These are phyloP conservation scores for Philopedon plagiatum DNA, from an alignment of 2,888 invertebrate species.

Conservation along the genomic window DNA sequence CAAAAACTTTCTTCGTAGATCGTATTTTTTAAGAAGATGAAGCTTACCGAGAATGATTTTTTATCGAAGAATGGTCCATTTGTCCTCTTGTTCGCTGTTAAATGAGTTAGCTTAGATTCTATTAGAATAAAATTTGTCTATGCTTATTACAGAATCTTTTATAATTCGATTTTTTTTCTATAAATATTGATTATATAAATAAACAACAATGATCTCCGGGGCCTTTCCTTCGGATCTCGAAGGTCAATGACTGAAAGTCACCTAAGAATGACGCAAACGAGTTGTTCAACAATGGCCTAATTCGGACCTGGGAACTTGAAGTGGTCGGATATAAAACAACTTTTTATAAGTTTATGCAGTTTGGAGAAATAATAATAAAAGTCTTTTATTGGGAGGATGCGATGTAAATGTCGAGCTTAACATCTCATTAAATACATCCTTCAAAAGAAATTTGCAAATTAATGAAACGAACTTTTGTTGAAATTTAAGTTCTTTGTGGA, in stretches of 20 bases:
- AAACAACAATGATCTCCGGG: constrained; percentile 36
- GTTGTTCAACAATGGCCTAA: constrained; percentile 50
- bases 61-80: too few relatives aligned
- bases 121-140: neutral
- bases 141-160: neutral
- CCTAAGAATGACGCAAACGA: constrained; percentile 50
- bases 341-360: constrained; percentile 47
- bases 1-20: too few relatives aligned
- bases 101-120: too few relatives aligned
- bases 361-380: constrained; percentile 38
- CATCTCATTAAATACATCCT: constrained; percentile 3
- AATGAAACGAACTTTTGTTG: neutral
- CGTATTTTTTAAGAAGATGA: too few relatives aligned
- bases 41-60: too few relatives aligned
- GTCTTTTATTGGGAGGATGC: neutral
- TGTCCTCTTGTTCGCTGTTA: too few relatives aligned
- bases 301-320: constrained; percentile 47
- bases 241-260: constrained; percentile 52
- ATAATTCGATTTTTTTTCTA: constrained; percentile 23
- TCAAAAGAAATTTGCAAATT: neutral
- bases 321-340: constrained; percentile 48
- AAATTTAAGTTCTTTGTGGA: neutral
- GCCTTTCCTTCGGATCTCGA: constrained; percentile 37
- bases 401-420: constrained; percentile 12
- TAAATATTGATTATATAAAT: constrained; percentile 39